A percentile compares a stretch with the other conserved stretches of the same genome.
Evolutionary conservation across 2,797 vertebrate species (phyloP).

Genomic region (Scleropages formosus): DNA sequence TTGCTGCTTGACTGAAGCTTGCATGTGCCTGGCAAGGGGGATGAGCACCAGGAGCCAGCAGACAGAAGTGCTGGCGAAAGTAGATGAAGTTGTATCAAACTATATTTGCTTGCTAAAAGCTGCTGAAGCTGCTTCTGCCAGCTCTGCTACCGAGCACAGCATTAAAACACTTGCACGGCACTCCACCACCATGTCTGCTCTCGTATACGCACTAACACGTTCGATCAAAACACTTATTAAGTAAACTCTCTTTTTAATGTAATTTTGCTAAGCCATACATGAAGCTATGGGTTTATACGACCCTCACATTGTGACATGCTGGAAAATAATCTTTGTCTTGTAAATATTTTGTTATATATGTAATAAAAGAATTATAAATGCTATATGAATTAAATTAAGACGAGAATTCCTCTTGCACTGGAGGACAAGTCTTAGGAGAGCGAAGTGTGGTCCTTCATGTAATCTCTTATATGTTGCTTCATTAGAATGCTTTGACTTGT

Average conservation of each 20-base stretch:
- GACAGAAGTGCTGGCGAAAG: slow-evolving; percentile 80
- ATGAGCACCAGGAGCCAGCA: slow-evolving; percentile 75
- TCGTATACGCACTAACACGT: slow-evolving; percentile 88
- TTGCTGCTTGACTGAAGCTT: slow-evolving; percentile 89
- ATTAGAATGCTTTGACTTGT: slow-evolving; percentile 48
- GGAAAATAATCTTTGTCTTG: slow-evolving; percentile 76
- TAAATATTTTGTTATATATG: slow-evolving; percentile 97
- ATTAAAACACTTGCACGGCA: slow-evolving; percentile 84
- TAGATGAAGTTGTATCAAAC: slow-evolving; percentile 83
- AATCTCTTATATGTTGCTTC: slow-evolving; percentile 28
- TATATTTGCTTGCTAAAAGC: slow-evolving; percentile 85
- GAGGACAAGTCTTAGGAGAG: slow-evolving; percentile 55
- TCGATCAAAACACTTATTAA: slow-evolving; percentile 88
- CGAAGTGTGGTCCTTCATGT: slow-evolving; percentile 53
- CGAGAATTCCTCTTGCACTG: slow-evolving; percentile 56
- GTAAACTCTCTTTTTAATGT: slow-evolving; percentile 82
- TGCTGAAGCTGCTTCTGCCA: slow-evolving; percentile 78
- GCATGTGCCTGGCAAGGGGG: slow-evolving; percentile 86
- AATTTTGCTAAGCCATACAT: slow-evolving; percentile 98
- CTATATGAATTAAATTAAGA: slow-evolving; percentile 57
- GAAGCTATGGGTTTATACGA: slow-evolving; percentile 63
- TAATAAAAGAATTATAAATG: slow-evolving; percentile 51
- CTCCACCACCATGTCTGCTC: slow-evolving; percentile 85
- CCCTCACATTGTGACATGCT: slow-evolving; percentile 77
- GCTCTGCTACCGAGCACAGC: slow-evolving; percentile 75